Percentiles rank a stretch among this genome's conserved stretches.
Conservation (phyloP, 2,888 invertebrate species). For the Eupithecia exiguata region DNA sequence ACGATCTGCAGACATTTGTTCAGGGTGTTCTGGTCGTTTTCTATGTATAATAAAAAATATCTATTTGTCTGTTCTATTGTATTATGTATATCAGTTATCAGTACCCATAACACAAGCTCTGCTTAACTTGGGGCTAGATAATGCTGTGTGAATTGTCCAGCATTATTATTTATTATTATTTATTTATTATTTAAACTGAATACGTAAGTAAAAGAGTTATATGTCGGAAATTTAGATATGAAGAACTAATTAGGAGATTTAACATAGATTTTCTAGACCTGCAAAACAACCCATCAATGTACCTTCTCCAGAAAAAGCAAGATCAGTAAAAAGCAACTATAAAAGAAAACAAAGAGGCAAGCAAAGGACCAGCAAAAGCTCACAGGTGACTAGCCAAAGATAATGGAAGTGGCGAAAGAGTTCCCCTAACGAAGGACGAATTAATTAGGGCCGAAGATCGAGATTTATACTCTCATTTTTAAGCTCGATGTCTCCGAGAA, state of each 20-base stretch:
- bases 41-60: too few species aligned
- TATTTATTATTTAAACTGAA: too few species aligned
- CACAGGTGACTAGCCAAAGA: constrained; percentile 68
- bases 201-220: neutral
- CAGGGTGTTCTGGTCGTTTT: too few species aligned
- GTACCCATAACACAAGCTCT: too few species aligned
- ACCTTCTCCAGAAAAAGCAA: neutral
- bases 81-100: too few species aligned
- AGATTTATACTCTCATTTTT: constrained; percentile 83
- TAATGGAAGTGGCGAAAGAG: constrained; percentile 64
- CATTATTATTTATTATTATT: too few species aligned
- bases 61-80: too few species aligned
- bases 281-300: neutral
- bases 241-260: neutral
- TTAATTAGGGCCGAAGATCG: constrained; percentile 83
- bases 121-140: too few species aligned
- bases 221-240: too few species aligned
- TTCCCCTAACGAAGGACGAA: constrained; percentile 72
- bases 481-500: constrained; percentile 71
- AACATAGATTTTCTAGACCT: neutral
- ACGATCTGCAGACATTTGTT: too few species aligned
- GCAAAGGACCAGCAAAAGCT: constrained; percentile 26
- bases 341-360: constrained; percentile 11
- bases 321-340: neutral
- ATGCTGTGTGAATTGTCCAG: too few species aligned